Evolutionary conservation across 2,113 vertebrate species (phyloP).

Genomic region (Bufo gargarizans): DNA sequence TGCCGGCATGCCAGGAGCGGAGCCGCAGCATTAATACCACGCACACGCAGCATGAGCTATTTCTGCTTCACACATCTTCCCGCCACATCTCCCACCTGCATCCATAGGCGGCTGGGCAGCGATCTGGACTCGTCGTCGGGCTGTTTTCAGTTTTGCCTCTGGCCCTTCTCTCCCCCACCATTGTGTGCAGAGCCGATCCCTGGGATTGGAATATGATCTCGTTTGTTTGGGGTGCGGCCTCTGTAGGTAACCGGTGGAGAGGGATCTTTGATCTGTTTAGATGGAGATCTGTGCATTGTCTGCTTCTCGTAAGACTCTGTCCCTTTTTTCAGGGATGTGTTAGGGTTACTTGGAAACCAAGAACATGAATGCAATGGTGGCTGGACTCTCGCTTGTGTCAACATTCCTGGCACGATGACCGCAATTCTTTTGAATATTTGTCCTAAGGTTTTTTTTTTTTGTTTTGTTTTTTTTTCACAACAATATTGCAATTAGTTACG

Average conservation of each 20-base stretch:
- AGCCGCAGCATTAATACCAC: not conserved
- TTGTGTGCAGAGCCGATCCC: not conserved
- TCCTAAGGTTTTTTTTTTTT: too few species aligned
- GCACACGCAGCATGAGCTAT: not conserved
- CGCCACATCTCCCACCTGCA: not conserved
- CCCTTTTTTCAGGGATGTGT: not conserved
- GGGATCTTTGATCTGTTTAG: not conserved
- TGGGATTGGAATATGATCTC: not conserved
- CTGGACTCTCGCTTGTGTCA: not conserved
- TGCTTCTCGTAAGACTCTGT: not conserved
- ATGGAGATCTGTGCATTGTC: not conserved
- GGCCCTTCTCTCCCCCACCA: not conserved
- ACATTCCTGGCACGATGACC: not conserved
- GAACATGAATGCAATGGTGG: not conserved
- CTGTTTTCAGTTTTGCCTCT: slow-evolving; percentile 8
- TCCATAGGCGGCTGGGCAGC: not conserved
- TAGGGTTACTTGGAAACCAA: not conserved
- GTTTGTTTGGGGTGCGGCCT: slow-evolving; percentile 27
- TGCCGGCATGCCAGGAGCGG: not conserved
- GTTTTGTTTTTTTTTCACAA: too few species aligned
- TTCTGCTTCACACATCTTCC: not conserved
- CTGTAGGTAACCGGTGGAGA: not conserved
- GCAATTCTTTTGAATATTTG: too few species aligned
- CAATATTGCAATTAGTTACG: too few species aligned
- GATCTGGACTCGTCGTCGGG: not conserved